Percentiles rank a stretch among this genome's conserved stretches.
Conservation (phyloP, 2,113 vertebrate species). For the Physeter macrocephalus region DNA sequence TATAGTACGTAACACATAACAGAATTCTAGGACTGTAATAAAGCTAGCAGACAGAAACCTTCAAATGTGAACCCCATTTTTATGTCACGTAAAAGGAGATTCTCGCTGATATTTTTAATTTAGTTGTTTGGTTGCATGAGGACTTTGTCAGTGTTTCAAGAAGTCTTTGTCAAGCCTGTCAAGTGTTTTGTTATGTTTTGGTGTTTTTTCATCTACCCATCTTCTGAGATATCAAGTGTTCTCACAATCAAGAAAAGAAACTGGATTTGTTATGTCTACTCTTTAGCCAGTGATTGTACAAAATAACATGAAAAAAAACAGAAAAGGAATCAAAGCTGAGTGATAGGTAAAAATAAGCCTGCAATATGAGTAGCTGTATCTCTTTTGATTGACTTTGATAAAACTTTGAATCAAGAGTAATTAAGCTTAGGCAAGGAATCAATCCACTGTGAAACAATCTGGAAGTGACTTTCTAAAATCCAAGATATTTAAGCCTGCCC, state of each 20-base stretch:
- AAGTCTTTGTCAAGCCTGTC: neutral
- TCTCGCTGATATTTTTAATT: neutral
- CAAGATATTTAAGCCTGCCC: neutral
- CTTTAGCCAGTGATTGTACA: neutral
- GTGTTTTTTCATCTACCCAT: neutral
- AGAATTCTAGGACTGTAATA: neutral
- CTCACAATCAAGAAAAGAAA: neutral
- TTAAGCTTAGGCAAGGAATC: conserved; percentile 22
- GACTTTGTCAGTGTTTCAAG: neutral
- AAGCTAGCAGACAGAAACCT: neutral
- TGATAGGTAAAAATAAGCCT: neutral
- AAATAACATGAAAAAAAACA: conserved; percentile 5
- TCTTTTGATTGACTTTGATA: neutral
- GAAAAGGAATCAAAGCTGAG: neutral
- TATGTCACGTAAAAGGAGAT: neutral
- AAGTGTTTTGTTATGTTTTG: neutral
- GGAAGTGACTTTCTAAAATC: neutral
- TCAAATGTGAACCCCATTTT: neutral
- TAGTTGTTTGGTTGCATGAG: neutral
- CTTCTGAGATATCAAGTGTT: neutral
- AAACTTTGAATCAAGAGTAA: neutral
- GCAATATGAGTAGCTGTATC: neutral
- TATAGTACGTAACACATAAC: neutral
- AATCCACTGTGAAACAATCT: neutral
- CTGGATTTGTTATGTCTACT: neutral